Evolutionary conservation across 2,888 invertebrate species (phyloP).

Genomic region (Meliscaeva auricollis): DNA sequence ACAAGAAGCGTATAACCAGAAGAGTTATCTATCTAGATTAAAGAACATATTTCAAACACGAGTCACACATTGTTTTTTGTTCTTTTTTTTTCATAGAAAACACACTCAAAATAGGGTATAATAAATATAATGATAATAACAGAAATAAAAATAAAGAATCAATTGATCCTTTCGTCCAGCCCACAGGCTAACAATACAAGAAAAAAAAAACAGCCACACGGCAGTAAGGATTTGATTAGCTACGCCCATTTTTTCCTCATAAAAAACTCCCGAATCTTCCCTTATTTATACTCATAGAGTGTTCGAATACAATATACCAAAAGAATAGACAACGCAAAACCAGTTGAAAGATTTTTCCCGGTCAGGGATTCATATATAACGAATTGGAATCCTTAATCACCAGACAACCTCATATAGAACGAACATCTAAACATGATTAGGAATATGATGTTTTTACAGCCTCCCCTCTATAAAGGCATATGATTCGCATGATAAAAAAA

Average conservation of each 20-base stretch:
- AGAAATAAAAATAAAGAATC: constrained; percentile 67
- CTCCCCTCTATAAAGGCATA: constrained; percentile 77
- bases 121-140: constrained; percentile 65
- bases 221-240: constrained; percentile 62
- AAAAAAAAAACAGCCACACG: constrained; percentile 30
- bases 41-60: constrained; percentile 43
- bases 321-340: constrained; percentile 58
- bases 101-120: constrained; percentile 57
- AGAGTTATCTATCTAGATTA: too few relatives aligned
- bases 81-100: constrained; percentile 33
- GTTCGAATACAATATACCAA: not conserved
- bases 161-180: constrained; percentile 76
- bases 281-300: constrained; percentile 26
- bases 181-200: constrained; percentile 66
- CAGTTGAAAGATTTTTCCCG: constrained; percentile 71
- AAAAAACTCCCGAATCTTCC: constrained; percentile 49
- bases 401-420: constrained; percentile 64
- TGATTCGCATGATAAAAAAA: constrained; percentile 6
- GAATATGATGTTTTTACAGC: constrained; percentile 83
- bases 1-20: not conserved
- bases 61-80: constrained; percentile 52
- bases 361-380: constrained; percentile 31
- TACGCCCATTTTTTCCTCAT: constrained; percentile 69
- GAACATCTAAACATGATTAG: constrained; percentile 84
- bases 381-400: constrained; percentile 66